Conservation (phyloP, 2,797 vertebrate species). For the Acrocephalus scirpaceus region DNA sequence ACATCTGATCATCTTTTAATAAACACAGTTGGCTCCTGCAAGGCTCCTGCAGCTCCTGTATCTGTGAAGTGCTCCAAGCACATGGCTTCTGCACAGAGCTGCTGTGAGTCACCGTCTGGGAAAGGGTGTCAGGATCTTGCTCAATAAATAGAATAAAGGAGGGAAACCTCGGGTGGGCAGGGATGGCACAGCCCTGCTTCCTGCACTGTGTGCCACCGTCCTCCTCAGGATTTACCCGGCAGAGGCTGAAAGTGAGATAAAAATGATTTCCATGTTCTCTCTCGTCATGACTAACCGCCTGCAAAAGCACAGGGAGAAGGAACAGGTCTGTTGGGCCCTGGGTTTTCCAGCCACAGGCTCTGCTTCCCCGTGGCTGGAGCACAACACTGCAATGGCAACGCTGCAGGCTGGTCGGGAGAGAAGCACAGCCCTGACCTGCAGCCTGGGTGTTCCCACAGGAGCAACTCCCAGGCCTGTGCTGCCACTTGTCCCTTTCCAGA, state of each 20-base stretch:
- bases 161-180: constrained; percentile 57
- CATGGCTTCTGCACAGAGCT: not conserved
- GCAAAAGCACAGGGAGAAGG: not conserved
- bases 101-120: constrained; percentile 55
- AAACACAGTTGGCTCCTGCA: constrained; percentile 42
- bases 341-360: not conserved
- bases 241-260: not conserved
- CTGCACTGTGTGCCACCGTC: not conserved
- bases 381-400: fast-evolving
- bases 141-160: constrained; percentile 56
- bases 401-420: not conserved
- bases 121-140: constrained; percentile 20
- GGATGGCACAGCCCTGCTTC: constrained; percentile 20
- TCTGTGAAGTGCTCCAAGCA: not conserved
- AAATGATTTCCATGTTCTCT: not conserved
- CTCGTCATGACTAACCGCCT: not conserved
- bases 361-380: not conserved
- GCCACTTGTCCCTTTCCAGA: not conserved
- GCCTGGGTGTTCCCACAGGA: not conserved
- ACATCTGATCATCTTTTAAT: constrained; percentile 61
- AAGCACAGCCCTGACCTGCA: not conserved
- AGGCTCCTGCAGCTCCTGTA: constrained; percentile 42
- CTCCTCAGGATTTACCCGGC: not conserved
- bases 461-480: not conserved
- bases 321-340: not conserved